Percentiles rank a stretch among this genome's conserved stretches.
These are phyloP conservation scores for Polydesmus complanatus DNA, from an alignment of 2,888 invertebrate genomes.

Conservation along the genomic window DNA sequence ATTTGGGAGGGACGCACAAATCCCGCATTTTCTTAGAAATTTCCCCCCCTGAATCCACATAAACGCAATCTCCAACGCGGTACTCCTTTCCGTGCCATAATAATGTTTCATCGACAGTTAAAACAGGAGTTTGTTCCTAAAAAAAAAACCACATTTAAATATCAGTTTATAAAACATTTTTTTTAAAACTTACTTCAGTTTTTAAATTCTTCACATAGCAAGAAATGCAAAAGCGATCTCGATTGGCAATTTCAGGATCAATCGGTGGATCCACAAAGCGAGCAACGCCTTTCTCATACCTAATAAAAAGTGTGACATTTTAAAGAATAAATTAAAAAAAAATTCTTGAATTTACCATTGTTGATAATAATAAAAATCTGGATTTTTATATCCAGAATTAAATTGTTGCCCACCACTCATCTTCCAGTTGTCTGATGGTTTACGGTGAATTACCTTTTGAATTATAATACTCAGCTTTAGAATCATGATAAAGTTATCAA, in stretches of 20 bases:
- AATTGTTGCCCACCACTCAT: neutral
- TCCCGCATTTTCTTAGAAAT: neutral
- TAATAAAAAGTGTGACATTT: neutral
- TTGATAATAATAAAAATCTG: neutral
- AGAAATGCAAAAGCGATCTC: neutral
- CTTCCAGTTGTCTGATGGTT: neutral
- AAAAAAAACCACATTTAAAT: too few relatives aligned
- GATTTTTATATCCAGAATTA: neutral
- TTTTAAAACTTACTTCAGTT: neutral
- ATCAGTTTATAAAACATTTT: too few relatives aligned
- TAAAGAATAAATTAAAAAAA: too few relatives aligned
- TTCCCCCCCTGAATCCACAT: neutral
- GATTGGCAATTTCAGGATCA: neutral
- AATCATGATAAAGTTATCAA: too few relatives aligned
- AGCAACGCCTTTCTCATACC: neutral
- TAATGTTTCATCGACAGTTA: neutral
- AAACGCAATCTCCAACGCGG: neutral
- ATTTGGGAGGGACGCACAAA: too few relatives aligned
- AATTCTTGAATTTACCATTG: neutral
- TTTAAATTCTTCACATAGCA: neutral
- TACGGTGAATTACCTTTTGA: neutral
- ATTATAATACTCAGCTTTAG: neutral
- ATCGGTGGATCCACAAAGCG: neutral
- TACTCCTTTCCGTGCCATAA: neutral
- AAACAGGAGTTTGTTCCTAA: too few relatives aligned